Conservation (phyloP, 35 echinoderm and acorn worm genomes). For the Apostichopus parvimensis region DNA sequence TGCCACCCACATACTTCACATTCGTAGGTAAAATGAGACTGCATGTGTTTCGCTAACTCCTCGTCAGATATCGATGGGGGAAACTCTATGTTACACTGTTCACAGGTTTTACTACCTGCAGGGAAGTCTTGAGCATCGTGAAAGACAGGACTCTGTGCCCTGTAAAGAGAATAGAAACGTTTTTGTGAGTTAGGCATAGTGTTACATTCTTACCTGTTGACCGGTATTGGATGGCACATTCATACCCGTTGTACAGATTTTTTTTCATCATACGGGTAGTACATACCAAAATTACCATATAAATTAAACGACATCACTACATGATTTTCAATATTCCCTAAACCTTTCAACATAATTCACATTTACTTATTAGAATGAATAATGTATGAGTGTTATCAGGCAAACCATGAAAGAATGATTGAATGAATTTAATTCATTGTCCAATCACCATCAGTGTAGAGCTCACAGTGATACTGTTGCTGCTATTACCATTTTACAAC, state of each 20-base stretch:
- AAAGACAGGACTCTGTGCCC: conserved; percentile 56
- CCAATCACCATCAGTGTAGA: not conserved
- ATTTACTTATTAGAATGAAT: not conserved
- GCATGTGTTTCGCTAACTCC: conserved; percentile 60
- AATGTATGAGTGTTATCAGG: conserved; percentile 30
- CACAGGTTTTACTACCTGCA: conserved; percentile 61
- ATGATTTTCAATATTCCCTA: no score
- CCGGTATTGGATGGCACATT: no score
- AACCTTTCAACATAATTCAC: not conserved
- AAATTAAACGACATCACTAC: no score
- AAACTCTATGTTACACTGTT: conserved; percentile 61
- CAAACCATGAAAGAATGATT: conserved; percentile 14
- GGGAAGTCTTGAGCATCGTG: conserved; percentile 60
- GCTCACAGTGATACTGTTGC: not conserved
- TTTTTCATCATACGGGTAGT: no score
- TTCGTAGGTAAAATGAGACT: conserved; percentile 41
- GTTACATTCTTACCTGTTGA: no score
- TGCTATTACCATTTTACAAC: not conserved
- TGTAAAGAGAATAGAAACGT: not conserved
- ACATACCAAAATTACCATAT: no score
- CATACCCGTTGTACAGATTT: no score
- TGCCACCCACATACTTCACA: not conserved
- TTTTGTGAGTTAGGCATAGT: no score
- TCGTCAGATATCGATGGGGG: conserved; percentile 26
- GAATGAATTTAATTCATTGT: not conserved